Percentiles rank a stretch among this genome's conserved stretches.
phyloP scores from a whole-genome alignment of 1,140 invertebrate species.

The Achatina immaculata region DNA sequence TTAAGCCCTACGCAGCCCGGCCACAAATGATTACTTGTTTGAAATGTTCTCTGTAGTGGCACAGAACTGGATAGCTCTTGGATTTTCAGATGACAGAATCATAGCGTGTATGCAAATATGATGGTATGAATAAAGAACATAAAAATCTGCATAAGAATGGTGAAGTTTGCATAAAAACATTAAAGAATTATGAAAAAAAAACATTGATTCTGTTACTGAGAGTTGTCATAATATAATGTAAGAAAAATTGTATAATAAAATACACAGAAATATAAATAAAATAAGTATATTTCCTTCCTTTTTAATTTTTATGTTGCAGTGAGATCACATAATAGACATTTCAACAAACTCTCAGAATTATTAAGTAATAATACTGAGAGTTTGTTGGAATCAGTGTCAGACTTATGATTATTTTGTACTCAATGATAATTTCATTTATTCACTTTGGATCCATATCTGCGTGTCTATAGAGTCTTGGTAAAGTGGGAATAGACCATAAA shows the following conservation, averaged over 20 bases:
- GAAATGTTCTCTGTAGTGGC: neutral
- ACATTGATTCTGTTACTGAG: neutral
- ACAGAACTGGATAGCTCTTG: slow-evolving; percentile 4
- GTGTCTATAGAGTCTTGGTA: too few species aligned
- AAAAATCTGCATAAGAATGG: neutral
- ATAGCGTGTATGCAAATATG: neutral
- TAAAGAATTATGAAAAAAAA: neutral
- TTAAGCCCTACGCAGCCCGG: neutral
- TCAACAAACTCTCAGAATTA: too few species aligned
- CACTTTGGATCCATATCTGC: too few species aligned
- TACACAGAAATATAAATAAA: neutral
- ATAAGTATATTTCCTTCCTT: neutral
- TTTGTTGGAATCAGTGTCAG: neutral
- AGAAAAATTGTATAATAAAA: neutral
- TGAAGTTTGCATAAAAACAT: neutral
- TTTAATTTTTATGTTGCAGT: neutral
- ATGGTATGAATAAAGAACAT: neutral
- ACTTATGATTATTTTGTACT: neutral
- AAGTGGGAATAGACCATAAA: too few species aligned
- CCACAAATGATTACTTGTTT: neutral
- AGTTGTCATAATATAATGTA: neutral
- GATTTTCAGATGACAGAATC: neutral
- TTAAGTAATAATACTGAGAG: neutral
- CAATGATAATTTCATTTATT: neutral
- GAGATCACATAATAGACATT: neutral